Percentiles rank a stretch among this genome's conserved stretches.
Conservation (phyloP, 1,140 invertebrate species). For the Diprion similis region DNA sequence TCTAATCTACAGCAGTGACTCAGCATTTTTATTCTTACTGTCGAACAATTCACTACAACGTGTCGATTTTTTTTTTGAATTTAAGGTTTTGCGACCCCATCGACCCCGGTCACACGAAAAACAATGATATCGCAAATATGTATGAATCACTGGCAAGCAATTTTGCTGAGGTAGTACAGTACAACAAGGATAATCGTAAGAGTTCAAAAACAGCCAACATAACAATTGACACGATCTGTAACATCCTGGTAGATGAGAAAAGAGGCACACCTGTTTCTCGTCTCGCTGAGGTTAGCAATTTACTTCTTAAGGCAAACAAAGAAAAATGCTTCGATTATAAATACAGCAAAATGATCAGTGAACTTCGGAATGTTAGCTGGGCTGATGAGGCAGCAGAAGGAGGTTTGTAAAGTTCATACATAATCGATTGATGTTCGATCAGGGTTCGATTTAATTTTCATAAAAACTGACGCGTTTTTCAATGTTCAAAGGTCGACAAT, state of each 20-base stretch:
- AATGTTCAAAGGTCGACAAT: conserved; percentile 72
- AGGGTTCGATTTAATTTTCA: conserved; percentile 3
- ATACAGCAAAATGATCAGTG: conserved; percentile 80
- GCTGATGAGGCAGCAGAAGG: conserved; percentile 66
- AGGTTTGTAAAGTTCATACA: conserved; percentile 54
- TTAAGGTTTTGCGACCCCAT: conserved; percentile 81
- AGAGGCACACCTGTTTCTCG: conserved; percentile 70
- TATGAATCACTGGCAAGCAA: conserved; percentile 83
- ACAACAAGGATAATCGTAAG: conserved; percentile 92
- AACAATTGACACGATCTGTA: conserved; percentile 82
- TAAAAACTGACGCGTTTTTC: neutral
- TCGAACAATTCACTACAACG: conserved; percentile 18
- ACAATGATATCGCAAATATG: conserved; percentile 80
- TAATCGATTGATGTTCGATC: conserved; percentile 2
- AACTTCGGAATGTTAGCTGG: conserved; percentile 77
- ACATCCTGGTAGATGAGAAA: conserved; percentile 73
- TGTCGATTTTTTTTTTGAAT: conserved; percentile 31
- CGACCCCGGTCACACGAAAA: conserved; percentile 63
- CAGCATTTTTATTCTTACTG: conserved; percentile 20
- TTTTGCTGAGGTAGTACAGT: conserved; percentile 89
- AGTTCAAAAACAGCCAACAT: conserved; percentile 69
- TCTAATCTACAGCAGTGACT: conserved; percentile 17
- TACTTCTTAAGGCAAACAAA: conserved; percentile 73
- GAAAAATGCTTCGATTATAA: conserved; percentile 84
- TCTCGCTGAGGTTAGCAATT: conserved; percentile 75